phyloP scores from a whole-genome alignment of 2,113 vertebrate species.

The Oceanodroma tethys region DNA sequence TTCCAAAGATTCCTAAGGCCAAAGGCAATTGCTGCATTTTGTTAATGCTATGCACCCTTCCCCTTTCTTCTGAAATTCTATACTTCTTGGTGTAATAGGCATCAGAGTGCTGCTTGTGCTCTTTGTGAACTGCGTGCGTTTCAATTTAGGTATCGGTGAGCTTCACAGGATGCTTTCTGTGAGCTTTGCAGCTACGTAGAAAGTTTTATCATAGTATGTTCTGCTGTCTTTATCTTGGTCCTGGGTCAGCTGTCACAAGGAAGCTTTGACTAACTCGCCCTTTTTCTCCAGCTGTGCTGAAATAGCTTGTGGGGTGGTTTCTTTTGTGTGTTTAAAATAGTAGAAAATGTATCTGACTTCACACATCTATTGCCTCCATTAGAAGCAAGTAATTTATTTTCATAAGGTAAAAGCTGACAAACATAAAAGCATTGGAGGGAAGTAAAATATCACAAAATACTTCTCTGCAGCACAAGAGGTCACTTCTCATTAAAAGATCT shows the following conservation, averaged over 20 bases:
- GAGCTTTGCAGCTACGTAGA: background rate
- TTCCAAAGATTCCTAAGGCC: background rate
- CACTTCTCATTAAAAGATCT: background rate
- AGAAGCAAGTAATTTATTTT: background rate
- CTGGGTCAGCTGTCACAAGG: background rate
- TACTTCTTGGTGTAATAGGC: background rate
- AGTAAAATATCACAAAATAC: background rate
- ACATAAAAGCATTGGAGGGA: background rate
- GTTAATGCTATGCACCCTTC: background rate
- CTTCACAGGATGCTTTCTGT: background rate
- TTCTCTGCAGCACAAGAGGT: background rate
- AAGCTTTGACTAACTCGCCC: background rate
- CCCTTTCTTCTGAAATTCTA: background rate
- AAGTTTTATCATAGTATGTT: background rate
- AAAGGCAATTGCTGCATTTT: background rate
- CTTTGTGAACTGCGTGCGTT: fast-evolving
- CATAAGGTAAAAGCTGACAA: background rate
- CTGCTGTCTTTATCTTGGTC: background rate
- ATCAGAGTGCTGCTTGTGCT: background rate
- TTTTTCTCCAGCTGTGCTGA: background rate
- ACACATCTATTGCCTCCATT: background rate
- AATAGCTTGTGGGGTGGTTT: background rate
- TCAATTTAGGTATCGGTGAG: fast-evolving
- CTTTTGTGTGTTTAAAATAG: background rate
- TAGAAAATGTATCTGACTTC: background rate